Evolutionary conservation across 2,888 invertebrate genomes (phyloP).

Genomic region (Volucella inflata): DNA sequence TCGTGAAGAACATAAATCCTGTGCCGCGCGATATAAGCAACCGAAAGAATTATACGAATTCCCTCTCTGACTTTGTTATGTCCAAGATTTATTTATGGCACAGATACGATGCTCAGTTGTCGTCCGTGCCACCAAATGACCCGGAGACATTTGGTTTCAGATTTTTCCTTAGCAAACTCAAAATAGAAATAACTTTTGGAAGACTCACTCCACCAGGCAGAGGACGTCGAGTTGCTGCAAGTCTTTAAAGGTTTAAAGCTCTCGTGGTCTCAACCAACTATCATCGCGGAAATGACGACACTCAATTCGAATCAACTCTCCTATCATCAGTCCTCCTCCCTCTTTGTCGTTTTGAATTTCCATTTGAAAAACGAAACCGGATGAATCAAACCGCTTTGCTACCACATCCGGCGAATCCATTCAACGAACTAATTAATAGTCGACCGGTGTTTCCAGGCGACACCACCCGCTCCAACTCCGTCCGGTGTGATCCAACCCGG

Average conservation of each 20-base stretch:
- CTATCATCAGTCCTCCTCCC: too few relatives aligned
- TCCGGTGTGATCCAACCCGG: neutral
- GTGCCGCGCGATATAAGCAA: slow-evolving; percentile 54
- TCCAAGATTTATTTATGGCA: slow-evolving; percentile 47
- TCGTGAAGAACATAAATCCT: slow-evolving; percentile 53
- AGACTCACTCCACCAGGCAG: too few relatives aligned
- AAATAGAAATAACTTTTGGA: neutral
- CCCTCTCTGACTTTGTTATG: slow-evolving; percentile 48
- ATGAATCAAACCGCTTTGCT: slow-evolving; percentile 23
- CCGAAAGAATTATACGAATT: slow-evolving; percentile 54
- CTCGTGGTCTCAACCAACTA: too few relatives aligned
- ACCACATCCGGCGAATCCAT: slow-evolving; percentile 41
- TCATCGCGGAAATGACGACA: too few relatives aligned
- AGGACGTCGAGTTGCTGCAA: too few relatives aligned
- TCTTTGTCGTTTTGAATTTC: neutral
- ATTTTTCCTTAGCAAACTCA: neutral
- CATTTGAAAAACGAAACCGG: slow-evolving; percentile 27
- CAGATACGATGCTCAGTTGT: slow-evolving; percentile 2
- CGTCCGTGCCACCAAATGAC: neutral
- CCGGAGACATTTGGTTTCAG: neutral
- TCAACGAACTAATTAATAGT: slow-evolving; percentile 41
- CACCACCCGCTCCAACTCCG: slow-evolving; percentile 6
- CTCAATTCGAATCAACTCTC: too few relatives aligned
- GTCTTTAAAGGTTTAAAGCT: too few relatives aligned
- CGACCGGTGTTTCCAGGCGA: slow-evolving; percentile 6